Conservation (phyloP, 2,888 invertebrate genomes). For the Cataglyphis altisquamis region DNA sequence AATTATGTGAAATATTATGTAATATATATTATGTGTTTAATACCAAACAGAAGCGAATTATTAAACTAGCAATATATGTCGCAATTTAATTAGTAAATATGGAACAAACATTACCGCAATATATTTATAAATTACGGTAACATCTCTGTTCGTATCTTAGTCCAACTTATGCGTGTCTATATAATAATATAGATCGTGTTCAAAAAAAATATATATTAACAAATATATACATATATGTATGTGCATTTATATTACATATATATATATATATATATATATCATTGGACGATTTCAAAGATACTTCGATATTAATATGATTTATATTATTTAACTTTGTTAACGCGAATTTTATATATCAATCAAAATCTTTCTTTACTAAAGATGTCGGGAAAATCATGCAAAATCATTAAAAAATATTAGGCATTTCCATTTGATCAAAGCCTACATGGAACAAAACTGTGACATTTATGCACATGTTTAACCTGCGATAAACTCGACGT, state of each 20-base stretch:
- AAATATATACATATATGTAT: neutral
- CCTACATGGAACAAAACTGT: constrained; percentile 11
- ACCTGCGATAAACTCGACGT: neutral
- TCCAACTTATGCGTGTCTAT: neutral
- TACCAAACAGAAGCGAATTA: neutral
- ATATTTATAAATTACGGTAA: neutral
- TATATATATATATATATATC: too few species aligned
- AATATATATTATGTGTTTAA: neutral
- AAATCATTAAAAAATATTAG: neutral
- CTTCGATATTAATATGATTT: neutral
- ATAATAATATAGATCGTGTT: neutral
- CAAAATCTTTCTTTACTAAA: neutral
- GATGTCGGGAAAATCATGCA: neutral
- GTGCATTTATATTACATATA: neutral
- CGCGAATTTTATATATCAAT: neutral
- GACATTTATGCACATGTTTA: constrained; percentile 21
- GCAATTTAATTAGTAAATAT: neutral
- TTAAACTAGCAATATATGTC: neutral
- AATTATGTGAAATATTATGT: constrained; percentile 1
- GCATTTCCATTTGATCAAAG: neutral
- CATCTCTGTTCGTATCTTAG: neutral
- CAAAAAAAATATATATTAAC: neutral
- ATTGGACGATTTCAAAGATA: neutral
- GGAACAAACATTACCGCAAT: neutral
- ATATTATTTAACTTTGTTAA: neutral